Conservation (phyloP, 2,888 invertebrate genomes). For the Polietes domitor region DNA sequence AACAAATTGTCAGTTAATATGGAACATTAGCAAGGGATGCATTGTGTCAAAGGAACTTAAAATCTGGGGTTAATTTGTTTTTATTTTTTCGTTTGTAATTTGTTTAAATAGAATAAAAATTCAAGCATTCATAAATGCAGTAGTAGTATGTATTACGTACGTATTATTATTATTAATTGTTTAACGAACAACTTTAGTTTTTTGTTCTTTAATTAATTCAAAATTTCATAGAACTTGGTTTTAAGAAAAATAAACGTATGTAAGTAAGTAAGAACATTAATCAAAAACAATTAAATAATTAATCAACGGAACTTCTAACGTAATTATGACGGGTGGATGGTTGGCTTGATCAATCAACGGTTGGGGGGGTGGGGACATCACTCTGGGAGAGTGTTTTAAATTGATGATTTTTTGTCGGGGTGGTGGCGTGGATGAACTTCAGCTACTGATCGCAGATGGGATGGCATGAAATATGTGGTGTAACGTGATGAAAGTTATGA, state of each 20-base stretch:
- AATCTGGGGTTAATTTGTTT: constrained; percentile 56
- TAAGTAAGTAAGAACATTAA: constrained; percentile 58
- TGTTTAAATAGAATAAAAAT: constrained; percentile 47
- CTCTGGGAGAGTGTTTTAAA: background rate
- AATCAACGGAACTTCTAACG: constrained; percentile 17
- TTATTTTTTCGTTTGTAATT: background rate
- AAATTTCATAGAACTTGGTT: constrained; percentile 24
- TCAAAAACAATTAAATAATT: constrained; percentile 38
- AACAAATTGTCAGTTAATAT: constrained; percentile 48
- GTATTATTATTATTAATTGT: constrained; percentile 48
- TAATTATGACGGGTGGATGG: background rate
- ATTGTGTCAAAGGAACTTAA: constrained; percentile 40
- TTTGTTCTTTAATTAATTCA: constrained; percentile 23
- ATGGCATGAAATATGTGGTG: background rate
- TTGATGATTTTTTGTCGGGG: background rate
- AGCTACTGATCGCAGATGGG: background rate
- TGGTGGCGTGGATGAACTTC: background rate
- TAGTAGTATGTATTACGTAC: constrained; percentile 49
- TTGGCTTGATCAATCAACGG: constrained; percentile 6
- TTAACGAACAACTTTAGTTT: constrained; percentile 41
- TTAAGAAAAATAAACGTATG: constrained; percentile 62
- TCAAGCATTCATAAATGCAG: constrained; percentile 64
- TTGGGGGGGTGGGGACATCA: background rate
- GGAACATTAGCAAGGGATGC: background rate
- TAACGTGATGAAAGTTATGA: background rate